These are phyloP conservation scores for Bedellia somnulentella DNA, from an alignment of 2,888 invertebrate species.

Conservation along the genomic window DNA sequence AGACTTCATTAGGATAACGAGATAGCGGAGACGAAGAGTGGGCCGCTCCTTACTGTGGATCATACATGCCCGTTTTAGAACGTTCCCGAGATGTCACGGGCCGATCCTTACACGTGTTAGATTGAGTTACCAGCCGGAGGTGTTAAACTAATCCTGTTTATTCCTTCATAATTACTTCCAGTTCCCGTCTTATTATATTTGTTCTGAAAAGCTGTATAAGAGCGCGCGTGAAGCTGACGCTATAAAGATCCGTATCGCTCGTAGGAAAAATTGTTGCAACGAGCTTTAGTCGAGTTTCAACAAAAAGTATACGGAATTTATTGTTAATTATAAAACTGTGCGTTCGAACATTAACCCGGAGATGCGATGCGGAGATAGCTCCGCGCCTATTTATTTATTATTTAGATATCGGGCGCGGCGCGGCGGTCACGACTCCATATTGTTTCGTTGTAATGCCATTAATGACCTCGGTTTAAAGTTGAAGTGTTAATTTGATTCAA, in stretches of 20 bases:
- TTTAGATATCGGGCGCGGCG: conserved; percentile 52
- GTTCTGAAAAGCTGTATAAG: no score
- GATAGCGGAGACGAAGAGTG: conserved; percentile 38
- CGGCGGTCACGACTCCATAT: conserved; percentile 55
- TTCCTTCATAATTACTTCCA: no score
- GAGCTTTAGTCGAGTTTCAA: conserved; percentile 24
- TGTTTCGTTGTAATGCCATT: conserved; percentile 55
- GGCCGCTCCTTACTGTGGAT: conserved; percentile 1
- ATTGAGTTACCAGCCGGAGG: no score
- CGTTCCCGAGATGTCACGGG: no score
- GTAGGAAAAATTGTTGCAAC: conserved; percentile 41
- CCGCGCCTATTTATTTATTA: conserved; percentile 58
- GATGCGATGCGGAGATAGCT: conserved; percentile 46
- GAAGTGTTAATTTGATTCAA: conserved; percentile 62
- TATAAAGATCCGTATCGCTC: conserved; percentile 50
- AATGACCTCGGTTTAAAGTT: conserved; percentile 59
- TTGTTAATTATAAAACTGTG: conserved; percentile 60
- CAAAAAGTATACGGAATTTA: conserved; percentile 58
- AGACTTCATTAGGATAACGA: conserved; percentile 63
- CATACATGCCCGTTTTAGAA: no score
- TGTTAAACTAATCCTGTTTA: no score
- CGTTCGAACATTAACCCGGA: conserved; percentile 49
- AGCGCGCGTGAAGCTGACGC: no score
- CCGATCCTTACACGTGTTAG: no score
- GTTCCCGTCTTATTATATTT: no score